Evolutionary conservation across 2,113 vertebrate species (phyloP).

Genomic region (Dolichotis patagonum): DNA sequence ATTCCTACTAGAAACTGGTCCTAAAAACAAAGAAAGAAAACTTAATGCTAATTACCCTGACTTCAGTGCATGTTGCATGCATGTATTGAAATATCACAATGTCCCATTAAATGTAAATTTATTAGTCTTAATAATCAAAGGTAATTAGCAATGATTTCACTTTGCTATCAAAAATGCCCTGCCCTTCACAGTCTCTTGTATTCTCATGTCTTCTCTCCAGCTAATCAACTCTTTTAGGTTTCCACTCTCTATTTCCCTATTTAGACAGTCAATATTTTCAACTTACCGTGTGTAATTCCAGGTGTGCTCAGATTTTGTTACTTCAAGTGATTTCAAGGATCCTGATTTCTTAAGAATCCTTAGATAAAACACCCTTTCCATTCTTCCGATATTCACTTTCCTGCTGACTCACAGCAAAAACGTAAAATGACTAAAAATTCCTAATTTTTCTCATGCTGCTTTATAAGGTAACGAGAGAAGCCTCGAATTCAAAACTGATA

Average conservation of each 20-base stretch:
- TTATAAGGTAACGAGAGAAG: constrained; percentile 27
- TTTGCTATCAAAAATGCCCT: background rate
- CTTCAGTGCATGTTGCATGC: background rate
- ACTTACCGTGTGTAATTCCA: background rate
- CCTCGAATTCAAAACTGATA: background rate
- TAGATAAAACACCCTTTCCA: background rate
- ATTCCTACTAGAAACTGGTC: background rate
- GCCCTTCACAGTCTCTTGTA: background rate
- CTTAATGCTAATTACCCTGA: background rate
- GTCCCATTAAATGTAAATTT: background rate
- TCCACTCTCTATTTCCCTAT: background rate
- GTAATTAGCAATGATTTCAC: background rate
- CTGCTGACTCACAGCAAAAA: background rate
- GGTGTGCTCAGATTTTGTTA: background rate
- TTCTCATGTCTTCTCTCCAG: background rate
- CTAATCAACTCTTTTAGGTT: background rate
- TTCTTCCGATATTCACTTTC: background rate
- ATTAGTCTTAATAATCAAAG: background rate
- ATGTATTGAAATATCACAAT: background rate
- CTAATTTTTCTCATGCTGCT: background rate
- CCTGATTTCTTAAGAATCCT: background rate
- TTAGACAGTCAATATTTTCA: background rate
- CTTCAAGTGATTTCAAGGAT: background rate
- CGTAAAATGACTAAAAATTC: background rate
- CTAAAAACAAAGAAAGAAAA: background rate